Evolutionary conservation across 2,113 vertebrate species (phyloP).

Genomic region (Crocuta crocuta): DNA sequence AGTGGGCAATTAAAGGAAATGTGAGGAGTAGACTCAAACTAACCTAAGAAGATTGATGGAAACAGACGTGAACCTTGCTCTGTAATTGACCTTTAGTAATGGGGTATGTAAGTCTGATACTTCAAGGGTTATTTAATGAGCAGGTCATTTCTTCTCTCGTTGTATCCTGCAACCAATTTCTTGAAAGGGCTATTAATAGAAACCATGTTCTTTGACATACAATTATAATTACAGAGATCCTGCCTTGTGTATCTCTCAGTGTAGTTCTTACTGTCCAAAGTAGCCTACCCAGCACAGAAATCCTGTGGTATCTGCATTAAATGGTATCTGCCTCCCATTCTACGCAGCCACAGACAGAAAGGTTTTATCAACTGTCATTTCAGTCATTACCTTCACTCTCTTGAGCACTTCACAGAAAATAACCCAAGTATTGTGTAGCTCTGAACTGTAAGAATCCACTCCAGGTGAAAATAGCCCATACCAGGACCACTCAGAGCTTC

Average conservation of each 20-base stretch:
- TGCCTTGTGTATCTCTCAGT: not conserved
- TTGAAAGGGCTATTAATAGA: not conserved
- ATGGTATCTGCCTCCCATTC: not conserved
- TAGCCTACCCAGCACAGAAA: not conserved
- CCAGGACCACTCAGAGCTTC: not conserved
- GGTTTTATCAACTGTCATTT: not conserved
- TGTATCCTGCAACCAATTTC: conserved; percentile 12
- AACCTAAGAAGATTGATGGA: not conserved
- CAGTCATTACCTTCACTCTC: not conserved
- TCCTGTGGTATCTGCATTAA: too few relatives aligned
- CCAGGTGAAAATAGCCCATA: not conserved
- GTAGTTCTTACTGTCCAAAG: not conserved
- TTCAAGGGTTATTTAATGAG: not conserved
- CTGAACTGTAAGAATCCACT: not conserved
- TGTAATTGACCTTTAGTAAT: not conserved
- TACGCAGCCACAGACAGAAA: not conserved
- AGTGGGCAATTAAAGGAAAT: not conserved
- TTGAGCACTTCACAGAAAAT: not conserved
- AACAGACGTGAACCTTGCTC: not conserved
- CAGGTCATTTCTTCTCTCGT: not conserved
- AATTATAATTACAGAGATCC: conserved; percentile 8
- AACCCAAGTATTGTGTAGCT: not conserved
- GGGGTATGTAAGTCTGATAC: not conserved
- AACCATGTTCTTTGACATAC: not conserved
- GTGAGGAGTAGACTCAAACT: not conserved